Evolutionary conservation across 2,113 vertebrate species (phyloP).

Genomic region (Nannobrachium achirus): DNA sequence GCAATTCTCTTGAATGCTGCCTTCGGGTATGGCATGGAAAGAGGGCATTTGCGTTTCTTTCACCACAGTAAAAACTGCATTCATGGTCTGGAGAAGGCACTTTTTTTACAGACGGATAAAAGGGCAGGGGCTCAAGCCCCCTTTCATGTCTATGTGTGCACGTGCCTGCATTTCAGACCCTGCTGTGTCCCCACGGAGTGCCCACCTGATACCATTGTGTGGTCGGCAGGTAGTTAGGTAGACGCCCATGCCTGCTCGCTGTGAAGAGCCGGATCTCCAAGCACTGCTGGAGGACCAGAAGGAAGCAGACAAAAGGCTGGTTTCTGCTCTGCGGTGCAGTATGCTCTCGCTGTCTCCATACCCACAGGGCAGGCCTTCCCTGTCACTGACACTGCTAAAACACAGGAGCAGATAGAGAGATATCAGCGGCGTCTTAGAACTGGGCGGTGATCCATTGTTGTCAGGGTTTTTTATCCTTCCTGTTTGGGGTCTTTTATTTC

Average conservation of each 20-base stretch:
- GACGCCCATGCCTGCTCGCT: slow-evolving; percentile 36
- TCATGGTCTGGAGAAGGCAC: too few species aligned
- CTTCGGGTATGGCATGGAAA: too few species aligned
- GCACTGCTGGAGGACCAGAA: slow-evolving; percentile 32
- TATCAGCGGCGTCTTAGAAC: slow-evolving; percentile 24
- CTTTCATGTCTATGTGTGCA: too few species aligned
- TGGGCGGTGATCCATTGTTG: slow-evolving; percentile 19
- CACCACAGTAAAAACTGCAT: too few species aligned
- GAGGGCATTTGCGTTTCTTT: too few species aligned
- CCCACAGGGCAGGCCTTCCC: slow-evolving; percentile 49
- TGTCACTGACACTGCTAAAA: slow-evolving; percentile 23
- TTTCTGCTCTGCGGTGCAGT: slow-evolving; percentile 30
- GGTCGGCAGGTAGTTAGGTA: neutral
- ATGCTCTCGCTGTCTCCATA: slow-evolving; percentile 48
- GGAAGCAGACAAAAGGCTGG: slow-evolving; percentile 48
- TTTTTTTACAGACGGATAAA: too few species aligned
- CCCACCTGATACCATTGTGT: slow-evolving; percentile 59
- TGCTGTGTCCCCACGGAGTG: slow-evolving; percentile 39
- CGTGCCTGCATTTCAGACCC: slow-evolving; percentile 28
- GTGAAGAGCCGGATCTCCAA: slow-evolving; percentile 34
- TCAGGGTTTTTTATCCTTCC: slow-evolving; percentile 36
- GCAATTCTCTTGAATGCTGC: too few species aligned
- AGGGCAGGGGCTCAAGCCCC: too few species aligned
- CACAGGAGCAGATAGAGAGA: slow-evolving; percentile 37
- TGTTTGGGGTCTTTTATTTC: slow-evolving; percentile 44